Conservation (phyloP, 1,140 invertebrate species). For the Papilio glaucus region DNA sequence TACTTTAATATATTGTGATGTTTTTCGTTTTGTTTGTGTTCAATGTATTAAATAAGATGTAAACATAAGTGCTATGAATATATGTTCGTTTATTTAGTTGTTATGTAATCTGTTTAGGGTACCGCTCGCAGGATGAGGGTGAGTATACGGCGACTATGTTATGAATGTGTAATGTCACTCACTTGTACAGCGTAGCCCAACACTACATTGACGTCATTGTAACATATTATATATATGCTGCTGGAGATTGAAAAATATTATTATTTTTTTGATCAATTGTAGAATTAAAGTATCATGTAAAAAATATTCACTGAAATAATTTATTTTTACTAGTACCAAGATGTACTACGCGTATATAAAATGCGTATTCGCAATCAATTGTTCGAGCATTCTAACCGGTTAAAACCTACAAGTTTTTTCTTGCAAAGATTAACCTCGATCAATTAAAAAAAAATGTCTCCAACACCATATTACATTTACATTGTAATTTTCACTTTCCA, state of each 20-base stretch:
- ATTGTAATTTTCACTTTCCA: not conserved
- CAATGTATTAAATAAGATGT: not conserved
- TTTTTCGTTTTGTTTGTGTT: not conserved
- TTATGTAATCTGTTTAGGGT: slow-evolving; percentile 70
- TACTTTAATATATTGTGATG: not conserved
- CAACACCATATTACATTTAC: slow-evolving; percentile 5
- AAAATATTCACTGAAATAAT: not conserved
- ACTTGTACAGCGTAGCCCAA: slow-evolving; percentile 33
- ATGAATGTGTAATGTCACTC: slow-evolving; percentile 45
- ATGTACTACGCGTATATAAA: not conserved
- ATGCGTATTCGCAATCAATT: too few species aligned
- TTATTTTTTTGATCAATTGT: not conserved
- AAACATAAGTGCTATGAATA: slow-evolving; percentile 10
- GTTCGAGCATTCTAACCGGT: too few species aligned
- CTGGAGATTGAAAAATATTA: not conserved
- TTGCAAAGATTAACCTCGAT: too few species aligned
- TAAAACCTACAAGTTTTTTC: too few species aligned
- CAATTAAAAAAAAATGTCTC: not conserved
- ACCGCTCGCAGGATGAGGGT: slow-evolving; percentile 71
- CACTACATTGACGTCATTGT: slow-evolving; percentile 24
- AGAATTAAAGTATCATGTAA: not conserved
- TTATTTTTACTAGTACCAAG: not conserved
- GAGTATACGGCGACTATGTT: slow-evolving; percentile 64
- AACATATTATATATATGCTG: slow-evolving; percentile 20
- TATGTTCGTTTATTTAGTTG: slow-evolving; percentile 28